A percentile compares a stretch with the other conserved stretches of the same genome.
These are phyloP conservation scores for Pterostichus niger DNA, from an alignment of 2,888 invertebrate species.

Conservation along the genomic window DNA sequence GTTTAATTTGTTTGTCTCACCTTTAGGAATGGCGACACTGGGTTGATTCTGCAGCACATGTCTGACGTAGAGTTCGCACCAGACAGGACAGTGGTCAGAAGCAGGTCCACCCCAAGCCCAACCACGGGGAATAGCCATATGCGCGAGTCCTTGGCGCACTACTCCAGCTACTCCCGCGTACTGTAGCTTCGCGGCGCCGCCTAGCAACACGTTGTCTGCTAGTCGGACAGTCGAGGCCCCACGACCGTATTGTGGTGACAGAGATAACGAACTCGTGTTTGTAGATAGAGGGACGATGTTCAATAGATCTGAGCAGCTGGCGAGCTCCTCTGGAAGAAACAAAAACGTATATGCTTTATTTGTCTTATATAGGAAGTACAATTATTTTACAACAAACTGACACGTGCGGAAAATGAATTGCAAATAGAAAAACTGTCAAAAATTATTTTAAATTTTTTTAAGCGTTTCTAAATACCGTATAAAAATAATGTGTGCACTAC, in stretches of 20 bases:
- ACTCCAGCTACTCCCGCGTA: conserved; percentile 81
- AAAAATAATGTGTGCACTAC: no score
- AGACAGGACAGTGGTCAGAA: conserved; percentile 87
- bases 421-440: neutral
- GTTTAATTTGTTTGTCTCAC: neutral
- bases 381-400: neutral
- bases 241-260: conserved; percentile 57
- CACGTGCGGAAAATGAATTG: neutral
- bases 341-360: no score
- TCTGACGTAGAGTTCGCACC: conserved; percentile 83
- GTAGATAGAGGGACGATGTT: conserved; percentile 62
- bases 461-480: no score
- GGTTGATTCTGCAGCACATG: neutral
- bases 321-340: conserved; percentile 38
- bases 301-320: conserved; percentile 43
- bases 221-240: conserved; percentile 51
- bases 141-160: conserved; percentile 85
- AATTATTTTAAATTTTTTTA: no score
- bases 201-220: conserved; percentile 71
- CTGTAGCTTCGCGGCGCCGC: conserved; percentile 71
- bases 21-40: neutral
- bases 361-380: no score
- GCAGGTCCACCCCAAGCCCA: conserved; percentile 91
- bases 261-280: conserved; percentile 60
- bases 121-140: conserved; percentile 89